Evolutionary conservation across 2,797 vertebrate species (phyloP).

Genomic region (Apodemus agrarius): DNA sequence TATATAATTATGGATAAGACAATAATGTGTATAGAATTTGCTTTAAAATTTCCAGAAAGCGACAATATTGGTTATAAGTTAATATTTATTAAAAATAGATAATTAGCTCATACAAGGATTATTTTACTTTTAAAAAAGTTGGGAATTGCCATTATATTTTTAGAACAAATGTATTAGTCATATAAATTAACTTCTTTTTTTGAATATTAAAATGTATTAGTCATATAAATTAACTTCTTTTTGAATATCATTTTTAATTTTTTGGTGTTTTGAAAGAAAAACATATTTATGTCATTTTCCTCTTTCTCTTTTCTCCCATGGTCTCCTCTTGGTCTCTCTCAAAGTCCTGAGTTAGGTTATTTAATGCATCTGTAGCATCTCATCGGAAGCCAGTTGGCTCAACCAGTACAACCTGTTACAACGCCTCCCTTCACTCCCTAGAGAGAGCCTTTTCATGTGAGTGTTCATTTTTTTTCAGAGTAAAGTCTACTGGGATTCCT

Average conservation of each 20-base stretch:
- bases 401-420: neutral
- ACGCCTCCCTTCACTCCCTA: neutral
- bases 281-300: neutral
- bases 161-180: constrained; percentile 6
- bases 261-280: neutral
- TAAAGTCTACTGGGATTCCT: constrained; percentile 1
- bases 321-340: neutral
- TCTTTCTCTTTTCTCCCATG: neutral
- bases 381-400: neutral
- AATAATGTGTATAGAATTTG: neutral
- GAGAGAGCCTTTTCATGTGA: neutral
- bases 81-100: constrained; percentile 39
- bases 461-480: neutral
- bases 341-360: neutral
- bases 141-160: constrained; percentile 32
- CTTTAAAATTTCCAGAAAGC: constrained; percentile 13
- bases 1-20: neutral
- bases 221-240: constrained; percentile 1
- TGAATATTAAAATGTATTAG: constrained; percentile 19
- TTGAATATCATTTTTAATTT: neutral
- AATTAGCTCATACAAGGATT: neutral
- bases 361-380: neutral
- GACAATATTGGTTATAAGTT: neutral
- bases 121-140: constrained; percentile 35
- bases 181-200: neutral